These are phyloP conservation scores for Lacanobia oleracea DNA, from an alignment of 2,888 invertebrate species.

Conservation along the genomic window DNA sequence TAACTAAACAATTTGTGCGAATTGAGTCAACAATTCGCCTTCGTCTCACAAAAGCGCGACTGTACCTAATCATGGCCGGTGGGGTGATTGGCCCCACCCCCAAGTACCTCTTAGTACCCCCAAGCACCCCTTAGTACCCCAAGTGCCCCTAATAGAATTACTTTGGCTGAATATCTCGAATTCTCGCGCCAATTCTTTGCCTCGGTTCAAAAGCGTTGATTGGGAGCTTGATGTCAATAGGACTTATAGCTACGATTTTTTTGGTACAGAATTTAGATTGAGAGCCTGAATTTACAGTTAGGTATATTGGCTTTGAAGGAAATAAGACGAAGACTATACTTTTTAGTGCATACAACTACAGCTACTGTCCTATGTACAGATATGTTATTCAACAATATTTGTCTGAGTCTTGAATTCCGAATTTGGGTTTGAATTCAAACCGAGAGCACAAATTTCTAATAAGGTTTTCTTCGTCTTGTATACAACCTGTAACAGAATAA, in stretches of 20 bases:
- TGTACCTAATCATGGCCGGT: constrained; percentile 36
- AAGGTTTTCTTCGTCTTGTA: no score
- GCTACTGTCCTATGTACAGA: no score
- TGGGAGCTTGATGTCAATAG: constrained; percentile 25
- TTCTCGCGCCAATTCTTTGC: constrained; percentile 34
- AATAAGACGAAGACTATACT: neutral
- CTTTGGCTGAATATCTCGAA: constrained; percentile 40
- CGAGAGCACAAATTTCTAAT: no score
- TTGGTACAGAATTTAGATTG: neutral
- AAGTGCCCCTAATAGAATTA: constrained; percentile 47
- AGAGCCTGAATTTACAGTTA: neutral
- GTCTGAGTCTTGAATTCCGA: no score
- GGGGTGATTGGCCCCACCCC: constrained; percentile 49
- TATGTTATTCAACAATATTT: no score
- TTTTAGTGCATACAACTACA: no score
- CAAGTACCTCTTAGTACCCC: constrained; percentile 22
- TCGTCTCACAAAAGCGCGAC: constrained; percentile 21
- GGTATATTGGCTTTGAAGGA: neutral
- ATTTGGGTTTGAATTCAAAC: no score
- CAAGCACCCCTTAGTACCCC: constrained; percentile 25
- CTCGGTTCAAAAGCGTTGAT: constrained; percentile 40
- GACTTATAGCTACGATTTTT: constrained; percentile 4
- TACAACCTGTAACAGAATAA: no score
- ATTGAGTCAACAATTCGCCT: constrained; percentile 48
- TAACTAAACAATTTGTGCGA: constrained; percentile 48